Evolutionary conservation across 2,888 invertebrate species (phyloP).

Genomic region (Osmoderma eremita): DNA sequence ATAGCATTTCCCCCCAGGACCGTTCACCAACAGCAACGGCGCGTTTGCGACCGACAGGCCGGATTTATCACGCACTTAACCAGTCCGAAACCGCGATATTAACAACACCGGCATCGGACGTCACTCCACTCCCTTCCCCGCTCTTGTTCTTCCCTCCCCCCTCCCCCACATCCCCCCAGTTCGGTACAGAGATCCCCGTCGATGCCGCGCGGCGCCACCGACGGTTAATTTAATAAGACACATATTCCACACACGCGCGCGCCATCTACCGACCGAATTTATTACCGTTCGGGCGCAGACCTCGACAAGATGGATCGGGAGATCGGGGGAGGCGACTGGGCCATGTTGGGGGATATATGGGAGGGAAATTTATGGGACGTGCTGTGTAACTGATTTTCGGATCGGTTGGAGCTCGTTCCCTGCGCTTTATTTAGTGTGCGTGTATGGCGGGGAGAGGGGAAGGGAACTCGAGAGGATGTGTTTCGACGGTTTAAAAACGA

Average conservation of each 20-base stretch:
- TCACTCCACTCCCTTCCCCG: background rate
- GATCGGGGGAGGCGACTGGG: background rate
- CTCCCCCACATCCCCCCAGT: too few species aligned
- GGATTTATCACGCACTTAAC: constrained; percentile 50
- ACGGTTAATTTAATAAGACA: constrained; percentile 33
- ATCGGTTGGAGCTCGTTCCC: too few species aligned
- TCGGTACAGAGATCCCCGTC: too few species aligned
- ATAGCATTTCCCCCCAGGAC: constrained; percentile 32
- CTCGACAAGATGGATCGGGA: constrained; percentile 21
- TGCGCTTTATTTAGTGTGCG: too few species aligned
- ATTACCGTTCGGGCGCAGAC: constrained; percentile 17
- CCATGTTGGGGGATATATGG: too few species aligned
- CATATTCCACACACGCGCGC: constrained; percentile 1
- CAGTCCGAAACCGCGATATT: constrained; percentile 32
- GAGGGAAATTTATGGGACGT: too few species aligned
- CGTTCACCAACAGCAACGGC: constrained; percentile 50
- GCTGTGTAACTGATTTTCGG: too few species aligned
- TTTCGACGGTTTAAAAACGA: too few species aligned
- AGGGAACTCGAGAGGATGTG: too few species aligned
- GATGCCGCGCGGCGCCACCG: background rate
- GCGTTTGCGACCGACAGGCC: constrained; percentile 50
- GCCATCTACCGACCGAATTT: constrained; percentile 5
- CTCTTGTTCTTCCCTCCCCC: background rate
- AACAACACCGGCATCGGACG: constrained; percentile 18
- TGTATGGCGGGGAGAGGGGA: too few species aligned